These are phyloP conservation scores for Leuciscus idus DNA, from an alignment of 2,113 vertebrate species.

Conservation along the genomic window DNA sequence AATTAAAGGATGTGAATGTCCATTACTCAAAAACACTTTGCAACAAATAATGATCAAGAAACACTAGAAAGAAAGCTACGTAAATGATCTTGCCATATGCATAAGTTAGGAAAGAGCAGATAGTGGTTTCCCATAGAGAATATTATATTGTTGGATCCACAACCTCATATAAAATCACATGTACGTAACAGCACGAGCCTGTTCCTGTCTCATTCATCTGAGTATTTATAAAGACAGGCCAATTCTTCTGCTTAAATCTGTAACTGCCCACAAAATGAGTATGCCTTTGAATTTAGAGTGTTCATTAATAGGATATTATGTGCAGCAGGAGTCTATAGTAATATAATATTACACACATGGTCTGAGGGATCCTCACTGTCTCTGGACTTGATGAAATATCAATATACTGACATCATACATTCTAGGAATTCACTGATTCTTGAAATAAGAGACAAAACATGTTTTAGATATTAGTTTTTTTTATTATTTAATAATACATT, in stretches of 20 bases:
- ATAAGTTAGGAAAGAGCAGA: slow-evolving; percentile 26
- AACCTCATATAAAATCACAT: slow-evolving; percentile 49
- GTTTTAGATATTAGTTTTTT: no score
- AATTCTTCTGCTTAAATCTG: slow-evolving; percentile 73
- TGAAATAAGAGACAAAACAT: no score
- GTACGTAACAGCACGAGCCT: slow-evolving; percentile 56
- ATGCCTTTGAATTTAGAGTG: slow-evolving; percentile 96
- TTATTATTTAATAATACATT: no score
- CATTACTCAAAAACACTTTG: background rate
- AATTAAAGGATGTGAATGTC: background rate
- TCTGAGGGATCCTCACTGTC: slow-evolving; percentile 30
- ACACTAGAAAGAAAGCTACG: background rate
- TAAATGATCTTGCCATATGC: background rate
- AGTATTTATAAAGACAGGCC: slow-evolving; percentile 72
- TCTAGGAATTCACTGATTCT: background rate
- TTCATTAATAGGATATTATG: slow-evolving; percentile 96
- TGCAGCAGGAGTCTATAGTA: slow-evolving; percentile 34
- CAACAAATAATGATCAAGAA: background rate
- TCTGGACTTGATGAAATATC: slow-evolving; percentile 17
- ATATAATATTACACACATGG: slow-evolving; percentile 38
- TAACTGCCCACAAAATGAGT: slow-evolving; percentile 85
- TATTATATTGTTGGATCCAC: slow-evolving; percentile 33
- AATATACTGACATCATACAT: slow-evolving; percentile 7
- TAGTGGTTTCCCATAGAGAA: background rate
- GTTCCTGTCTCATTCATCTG: slow-evolving; percentile 58